Base-by-base conservation (phyloP, 2,113 vertebrate species). In the Mustela nigripes region DNA sequence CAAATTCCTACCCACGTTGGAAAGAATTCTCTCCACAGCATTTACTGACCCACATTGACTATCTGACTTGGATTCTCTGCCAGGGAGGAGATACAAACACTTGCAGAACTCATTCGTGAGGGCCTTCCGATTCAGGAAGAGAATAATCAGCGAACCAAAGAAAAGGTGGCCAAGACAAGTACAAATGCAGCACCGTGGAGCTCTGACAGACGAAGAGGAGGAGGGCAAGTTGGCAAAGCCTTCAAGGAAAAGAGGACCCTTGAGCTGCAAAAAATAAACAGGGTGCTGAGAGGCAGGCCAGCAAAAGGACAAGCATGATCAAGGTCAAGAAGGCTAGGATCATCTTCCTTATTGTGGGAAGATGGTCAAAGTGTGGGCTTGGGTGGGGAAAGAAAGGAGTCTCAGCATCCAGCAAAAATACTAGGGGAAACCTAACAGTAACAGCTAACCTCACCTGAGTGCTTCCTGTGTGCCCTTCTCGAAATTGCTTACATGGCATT, bases 1-100 rank as follows among this genome's bases (percentile, higher is more conserved):
- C 36, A 96, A 88, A 96, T 80, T 79, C 22, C 65, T 78, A 89
- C 50, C 42, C 31, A 97, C 15, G 7, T 63, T 89, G 79, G 65
- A 62, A 95, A 39, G 56, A 62, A 42, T 92, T 82, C 22, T 69
- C 50, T 53, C 62, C 18, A 21, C 4, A 78, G 84, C 58, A 42
- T 63, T 86, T 67, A 79, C 39, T 45, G 63, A 82, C 63, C 53
- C 50, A 42, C 12, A 28, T 7, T 69, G 69, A 86, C 76, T 81
- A 50, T 8, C 3, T 78, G n/a, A 42, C 65, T 95, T 81, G 8
- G 63, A 71, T 31, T 88, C 39, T 84, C 48, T 60, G 22, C 26
- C 56, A 90, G 45, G 42, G 21, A 22, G 2, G 42, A 48, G 50
- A 69, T 69, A 50, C 1, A 65, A 89, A 82, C 63, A 58, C 56